Evolutionary conservation across 2,888 invertebrate genomes (phyloP).

Genomic region (Poecilobothrus nobilitatus): DNA sequence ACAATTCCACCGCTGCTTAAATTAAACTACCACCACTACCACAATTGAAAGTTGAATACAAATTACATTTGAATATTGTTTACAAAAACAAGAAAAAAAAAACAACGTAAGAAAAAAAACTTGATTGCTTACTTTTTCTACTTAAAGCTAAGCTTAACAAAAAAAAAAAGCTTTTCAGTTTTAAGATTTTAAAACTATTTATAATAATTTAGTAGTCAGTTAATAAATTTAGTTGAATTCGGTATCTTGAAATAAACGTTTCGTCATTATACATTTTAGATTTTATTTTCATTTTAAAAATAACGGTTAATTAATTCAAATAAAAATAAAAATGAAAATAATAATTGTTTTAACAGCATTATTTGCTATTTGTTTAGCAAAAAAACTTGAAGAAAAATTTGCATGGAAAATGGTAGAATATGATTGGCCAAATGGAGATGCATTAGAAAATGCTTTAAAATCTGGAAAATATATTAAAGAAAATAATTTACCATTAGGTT

Average conservation of each 20-base stretch:
- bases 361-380: constrained; percentile 29
- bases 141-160: not conserved
- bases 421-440: constrained; percentile 55
- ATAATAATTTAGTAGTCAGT: not conserved
- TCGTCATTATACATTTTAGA: not conserved
- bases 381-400: constrained; percentile 54
- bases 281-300: too few relatives aligned
- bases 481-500: constrained; percentile 61
- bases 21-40: too few relatives aligned
- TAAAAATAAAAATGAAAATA: constrained; percentile 5
- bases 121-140: not conserved
- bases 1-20: too few relatives aligned
- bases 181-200: not conserved
- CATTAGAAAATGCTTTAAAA: constrained; percentile 52
- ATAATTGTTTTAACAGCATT: constrained; percentile 7
- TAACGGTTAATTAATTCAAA: too few relatives aligned
- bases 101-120: not conserved
- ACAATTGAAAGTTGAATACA: too few relatives aligned
- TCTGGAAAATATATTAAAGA: constrained; percentile 53
- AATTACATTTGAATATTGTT: too few relatives aligned
- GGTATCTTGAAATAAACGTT: not conserved
- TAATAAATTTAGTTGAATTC: not conserved
- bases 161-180: not conserved
- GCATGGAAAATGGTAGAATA: constrained; percentile 62
- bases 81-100: too few relatives aligned